These are phyloP conservation scores for Atlantisia rogersi DNA, from an alignment of 2,113 vertebrate genomes.

Conservation along the genomic window DNA sequence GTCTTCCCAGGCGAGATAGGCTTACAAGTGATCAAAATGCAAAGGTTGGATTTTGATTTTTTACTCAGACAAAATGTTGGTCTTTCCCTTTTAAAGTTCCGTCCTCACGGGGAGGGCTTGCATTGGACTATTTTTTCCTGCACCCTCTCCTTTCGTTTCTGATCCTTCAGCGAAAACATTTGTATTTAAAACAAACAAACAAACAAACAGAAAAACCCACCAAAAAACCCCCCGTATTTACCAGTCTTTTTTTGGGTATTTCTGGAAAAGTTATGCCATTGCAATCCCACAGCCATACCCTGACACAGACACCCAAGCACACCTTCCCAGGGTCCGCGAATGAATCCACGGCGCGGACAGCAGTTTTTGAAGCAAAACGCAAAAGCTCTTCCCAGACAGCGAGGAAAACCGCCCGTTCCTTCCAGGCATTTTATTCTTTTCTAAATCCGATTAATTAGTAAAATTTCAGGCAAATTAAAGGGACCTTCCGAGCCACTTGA, in stretches of 20 bases:
- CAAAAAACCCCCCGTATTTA: too few relatives aligned
- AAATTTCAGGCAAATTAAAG: background rate
- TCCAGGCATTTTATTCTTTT: background rate
- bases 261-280: background rate
- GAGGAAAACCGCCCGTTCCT: background rate
- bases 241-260: background rate
- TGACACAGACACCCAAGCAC: background rate
- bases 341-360: background rate
- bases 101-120: background rate
- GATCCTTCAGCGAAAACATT: background rate
- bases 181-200: background rate
- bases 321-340: background rate
- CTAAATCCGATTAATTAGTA: background rate
- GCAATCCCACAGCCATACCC: background rate
- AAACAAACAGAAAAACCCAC: background rate
- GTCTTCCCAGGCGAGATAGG: background rate
- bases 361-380: background rate
- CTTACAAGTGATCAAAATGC: background rate
- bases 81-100: background rate
- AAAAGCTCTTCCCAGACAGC: background rate
- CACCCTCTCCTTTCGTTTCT: background rate
- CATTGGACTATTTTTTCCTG: fast-evolving
- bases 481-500: background rate
- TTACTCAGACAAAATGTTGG: background rate
- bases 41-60: background rate